Evolutionary conservation across 2,113 vertebrate genomes (phyloP), one percentile per base, ranked within the genome.

Genomic region (Theropithecus gelada): DNA sequence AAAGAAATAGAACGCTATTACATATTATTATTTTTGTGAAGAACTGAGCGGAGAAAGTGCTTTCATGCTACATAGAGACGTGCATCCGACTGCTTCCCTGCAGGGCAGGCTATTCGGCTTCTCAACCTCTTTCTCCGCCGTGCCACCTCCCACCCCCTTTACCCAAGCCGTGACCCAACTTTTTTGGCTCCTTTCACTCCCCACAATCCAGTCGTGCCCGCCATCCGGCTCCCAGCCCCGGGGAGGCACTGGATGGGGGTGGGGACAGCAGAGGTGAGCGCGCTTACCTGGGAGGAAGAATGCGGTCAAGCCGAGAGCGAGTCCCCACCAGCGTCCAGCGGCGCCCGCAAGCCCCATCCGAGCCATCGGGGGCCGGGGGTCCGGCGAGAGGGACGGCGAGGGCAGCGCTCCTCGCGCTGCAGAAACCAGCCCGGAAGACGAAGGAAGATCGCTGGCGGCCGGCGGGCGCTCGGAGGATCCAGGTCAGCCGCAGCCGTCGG

Each of bases 281-380:
- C 61, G 68, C 98, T 98, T 98, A 99, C 99, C 98, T 98, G 99
- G 98, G 68, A 98, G 93, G 97, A 98, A 98, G 97, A 98, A 88
- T 23, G 98, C 98, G 40, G 97, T 97, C 96, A 99, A 96, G 98
- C 98, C 98, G 89, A 99, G 96, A 90, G 98, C 98, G 32, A 98
- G 97, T 97, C 98, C 98, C 99, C 98, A 99, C 78, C 98, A 98
- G 98, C 98, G 97, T 98, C 98, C 98, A 82, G 96, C 97, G 96
- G 97, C 98, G 97, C 98, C 96, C 96, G 98, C 92, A 79, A 96
- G 98, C 98, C 78, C 98, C 97, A 87, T 97, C 95, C 98, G 98
- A 97, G 99, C 99, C 98, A 99, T 99, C 97, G 97, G 98, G 98
- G 97, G 59, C 97, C 97, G 96, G 97, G 76, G 79, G 61, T 79